Base-by-base conservation (phyloP, 2,113 vertebrate genomes). In the Microcebus tavaratra region DNA sequence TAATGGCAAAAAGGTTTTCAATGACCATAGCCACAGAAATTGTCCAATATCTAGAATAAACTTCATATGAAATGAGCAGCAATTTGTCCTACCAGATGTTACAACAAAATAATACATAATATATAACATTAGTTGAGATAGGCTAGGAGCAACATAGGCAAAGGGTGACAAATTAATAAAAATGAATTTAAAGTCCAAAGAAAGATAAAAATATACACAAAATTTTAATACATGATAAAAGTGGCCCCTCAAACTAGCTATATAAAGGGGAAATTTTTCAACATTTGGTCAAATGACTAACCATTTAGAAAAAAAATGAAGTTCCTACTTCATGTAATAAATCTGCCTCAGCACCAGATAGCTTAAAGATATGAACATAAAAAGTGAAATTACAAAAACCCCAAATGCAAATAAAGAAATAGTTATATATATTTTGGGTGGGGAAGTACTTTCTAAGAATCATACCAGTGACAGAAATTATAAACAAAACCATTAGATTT, bases 341-440 rank as follows among this genome's bases (percentile, higher is more conserved):
- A 59, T 92, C 21, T 72, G 31, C 0, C 27, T 94, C 29, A 94
- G 36, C 34, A 91, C 21, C 39, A 55, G 42, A 31, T 34, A 88
- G 21, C 42, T n/a, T 76, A 86, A 84, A 94, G n/a, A 73, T 83
- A 4, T 59, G 15, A 94, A 48, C 65, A 5, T 48, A 61, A 95
- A 88, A 83, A 79, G 25, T 61, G 8, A 97, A 81, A 95, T 80
- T 70, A 68, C 80, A 85, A 89, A 80, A 95, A 45, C 29, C 27
- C 4, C 23, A 12, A 91, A 85, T 15, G 67, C 67, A 92, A 89
- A 84, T 31, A 80, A 73, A 78, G 23, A 84, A 85, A 89, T 57
- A 15, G 2, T 29, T 76, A 63, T 21, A n/a, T 29, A 72, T 7
- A 21, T 48, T 90, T 72, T 67, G 78, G 15, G 23, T 85, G 8